Evolutionary conservation across 2,113 vertebrate genomes (phyloP).

Genomic region (Melanotaenia duboulayi): DNA sequence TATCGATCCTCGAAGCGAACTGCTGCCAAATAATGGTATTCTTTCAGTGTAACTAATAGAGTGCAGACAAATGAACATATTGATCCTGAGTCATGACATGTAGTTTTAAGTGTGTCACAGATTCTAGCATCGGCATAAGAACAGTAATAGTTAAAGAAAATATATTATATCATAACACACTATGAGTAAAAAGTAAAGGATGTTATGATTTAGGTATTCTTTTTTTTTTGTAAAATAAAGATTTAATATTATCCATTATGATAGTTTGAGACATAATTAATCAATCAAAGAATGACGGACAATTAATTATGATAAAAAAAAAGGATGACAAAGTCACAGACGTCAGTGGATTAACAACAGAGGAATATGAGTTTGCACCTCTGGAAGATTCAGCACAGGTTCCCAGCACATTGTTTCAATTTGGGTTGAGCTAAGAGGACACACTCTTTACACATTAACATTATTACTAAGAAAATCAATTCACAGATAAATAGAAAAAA

Average conservation of each 20-base stretch:
- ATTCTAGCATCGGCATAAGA: neutral
- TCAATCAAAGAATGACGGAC: constrained; percentile 15
- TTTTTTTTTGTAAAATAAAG: neutral
- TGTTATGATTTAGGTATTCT: neutral
- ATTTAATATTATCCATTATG: constrained; percentile 29
- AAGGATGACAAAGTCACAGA: neutral
- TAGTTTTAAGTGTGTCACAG: neutral
- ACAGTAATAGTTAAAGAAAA: neutral
- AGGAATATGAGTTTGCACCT: constrained; percentile 8
- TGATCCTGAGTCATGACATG: constrained; percentile 30
- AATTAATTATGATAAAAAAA: neutral
- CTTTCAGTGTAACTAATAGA: constrained; percentile 51
- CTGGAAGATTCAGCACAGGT: neutral
- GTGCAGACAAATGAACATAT: constrained; percentile 38
- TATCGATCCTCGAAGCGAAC: constrained; percentile 52
- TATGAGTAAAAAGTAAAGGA: neutral
- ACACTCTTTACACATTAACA: constrained; percentile 3
- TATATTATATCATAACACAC: neutral
- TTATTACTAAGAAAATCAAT: neutral
- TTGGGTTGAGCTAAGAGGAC: constrained; percentile 28
- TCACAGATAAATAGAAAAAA: neutral
- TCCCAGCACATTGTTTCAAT: constrained; percentile 14
- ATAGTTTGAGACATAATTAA: constrained; percentile 52
- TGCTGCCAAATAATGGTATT: constrained; percentile 35
- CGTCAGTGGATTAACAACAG: constrained; percentile 35